These are phyloP conservation scores for Chiroxiphia lanceolata DNA, from an alignment of 2,797 vertebrate species.

Conservation along the genomic window DNA sequence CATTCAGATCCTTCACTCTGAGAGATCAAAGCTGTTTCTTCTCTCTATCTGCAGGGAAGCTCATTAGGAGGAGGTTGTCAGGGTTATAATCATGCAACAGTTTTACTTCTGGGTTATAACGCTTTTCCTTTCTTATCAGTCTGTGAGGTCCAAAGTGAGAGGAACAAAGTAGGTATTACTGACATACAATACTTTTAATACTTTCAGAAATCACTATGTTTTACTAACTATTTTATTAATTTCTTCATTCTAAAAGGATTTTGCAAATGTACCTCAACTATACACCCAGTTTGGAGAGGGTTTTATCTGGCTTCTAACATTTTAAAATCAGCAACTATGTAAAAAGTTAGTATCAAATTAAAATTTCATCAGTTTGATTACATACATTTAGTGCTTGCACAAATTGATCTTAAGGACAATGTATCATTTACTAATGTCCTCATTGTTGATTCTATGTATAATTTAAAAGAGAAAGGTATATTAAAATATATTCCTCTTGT, in stretches of 20 bases:
- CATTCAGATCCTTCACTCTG: conserved; percentile 63
- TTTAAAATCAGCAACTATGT: neutral
- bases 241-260: neutral
- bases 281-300: neutral
- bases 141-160: conserved; percentile 79
- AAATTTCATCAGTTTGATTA: neutral
- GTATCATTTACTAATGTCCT: neutral
- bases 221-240: neutral
- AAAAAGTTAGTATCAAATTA: conserved; percentile 8
- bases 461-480: neutral
- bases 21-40: conserved; percentile 79
- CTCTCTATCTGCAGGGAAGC: conserved; percentile 75
- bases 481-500: neutral
- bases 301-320: neutral
- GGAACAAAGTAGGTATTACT: conserved; percentile 74
- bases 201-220: neutral
- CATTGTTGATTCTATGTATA: neutral
- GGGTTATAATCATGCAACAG: conserved; percentile 78
- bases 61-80: conserved; percentile 79
- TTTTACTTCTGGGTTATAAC: conserved; percentile 77
- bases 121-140: conserved; percentile 77
- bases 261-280: neutral
- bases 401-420: neutral
- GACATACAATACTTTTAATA: conserved; percentile 71
- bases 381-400: neutral